A percentile compares a stretch with the other conserved stretches of the same genome.
Evolutionary conservation across 2,113 vertebrate species (phyloP).

Genomic region (Microtus ochrogaster): DNA sequence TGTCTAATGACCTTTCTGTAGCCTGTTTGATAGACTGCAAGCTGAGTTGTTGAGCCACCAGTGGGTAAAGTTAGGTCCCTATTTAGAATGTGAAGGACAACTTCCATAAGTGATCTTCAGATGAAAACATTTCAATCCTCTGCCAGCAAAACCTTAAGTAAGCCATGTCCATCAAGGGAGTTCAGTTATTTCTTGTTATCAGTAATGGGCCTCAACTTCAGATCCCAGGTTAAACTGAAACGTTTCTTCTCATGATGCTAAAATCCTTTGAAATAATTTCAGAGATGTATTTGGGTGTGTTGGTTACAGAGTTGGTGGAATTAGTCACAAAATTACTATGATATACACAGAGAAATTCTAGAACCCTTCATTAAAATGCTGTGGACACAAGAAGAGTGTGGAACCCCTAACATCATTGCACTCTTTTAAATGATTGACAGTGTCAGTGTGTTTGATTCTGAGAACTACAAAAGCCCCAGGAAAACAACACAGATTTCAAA

Average conservation of each 20-base stretch:
- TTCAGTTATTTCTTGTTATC: not conserved
- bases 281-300: conserved; percentile 43
- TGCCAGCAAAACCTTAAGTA: conserved; percentile 15
- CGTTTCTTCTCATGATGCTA: conserved; percentile 34
- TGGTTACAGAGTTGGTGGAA: conserved; percentile 5
- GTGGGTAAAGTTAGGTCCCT: not conserved
- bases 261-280: conserved; percentile 56
- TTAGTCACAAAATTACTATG: conserved; percentile 61
- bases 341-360: conserved; percentile 52
- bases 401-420: not conserved
- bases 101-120: not conserved
- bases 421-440: conserved; percentile 15
- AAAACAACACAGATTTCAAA: conserved; percentile 60
- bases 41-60: not conserved
- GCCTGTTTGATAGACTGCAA: not conserved
- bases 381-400: not conserved
- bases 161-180: conserved; percentile 46
- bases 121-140: conserved; percentile 45
- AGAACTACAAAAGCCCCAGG: not conserved
- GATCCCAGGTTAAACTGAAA: not conserved
- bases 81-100: conserved; percentile 19
- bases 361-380: conserved; percentile 62
- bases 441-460: conserved; percentile 1
- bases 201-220: not conserved
- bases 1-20: conserved; percentile 32